A percentile compares a stretch with the other conserved stretches of the same genome.
Conservation (phyloP, 2,113 vertebrate species). For the Grallaria varia region DNA sequence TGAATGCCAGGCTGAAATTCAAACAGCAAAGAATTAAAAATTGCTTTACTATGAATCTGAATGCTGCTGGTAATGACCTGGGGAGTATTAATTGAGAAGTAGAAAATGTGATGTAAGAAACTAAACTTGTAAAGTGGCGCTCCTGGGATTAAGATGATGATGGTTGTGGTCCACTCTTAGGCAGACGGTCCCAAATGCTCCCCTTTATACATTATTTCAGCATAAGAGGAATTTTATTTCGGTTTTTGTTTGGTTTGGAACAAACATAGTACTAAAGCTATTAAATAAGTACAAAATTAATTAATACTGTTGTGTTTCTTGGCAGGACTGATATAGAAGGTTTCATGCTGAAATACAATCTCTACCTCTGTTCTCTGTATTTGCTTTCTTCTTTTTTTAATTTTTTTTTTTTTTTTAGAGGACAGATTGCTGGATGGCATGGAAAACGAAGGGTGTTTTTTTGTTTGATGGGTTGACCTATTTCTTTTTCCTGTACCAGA, state of each 20-base stretch:
- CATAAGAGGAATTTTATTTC: not conserved
- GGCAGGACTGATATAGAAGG: not conserved
- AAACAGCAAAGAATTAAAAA: not conserved
- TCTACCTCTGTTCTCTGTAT: not conserved
- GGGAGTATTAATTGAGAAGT: not conserved
- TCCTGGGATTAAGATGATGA: not conserved
- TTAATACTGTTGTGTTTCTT: constrained; percentile 15
- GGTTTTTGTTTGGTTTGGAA: constrained; percentile 26
- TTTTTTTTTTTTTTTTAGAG: not conserved
- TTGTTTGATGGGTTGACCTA: not conserved
- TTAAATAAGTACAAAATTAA: constrained; percentile 17
- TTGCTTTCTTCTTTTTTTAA: not conserved
- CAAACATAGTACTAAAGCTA: not conserved
- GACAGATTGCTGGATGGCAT: not conserved
- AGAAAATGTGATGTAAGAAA: not conserved
- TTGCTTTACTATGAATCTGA: not conserved
- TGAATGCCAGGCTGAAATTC: not conserved
- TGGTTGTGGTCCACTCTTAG: not conserved
- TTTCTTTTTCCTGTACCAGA: not conserved
- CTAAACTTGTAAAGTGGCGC: not conserved
- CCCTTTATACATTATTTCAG: constrained; percentile 13
- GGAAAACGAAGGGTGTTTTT: not conserved
- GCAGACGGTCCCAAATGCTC: not conserved
- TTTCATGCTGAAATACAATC: not conserved
- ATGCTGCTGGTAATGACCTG: not conserved